Conservation (phyloP, 2,797 vertebrate species). For the Huso huso region DNA sequence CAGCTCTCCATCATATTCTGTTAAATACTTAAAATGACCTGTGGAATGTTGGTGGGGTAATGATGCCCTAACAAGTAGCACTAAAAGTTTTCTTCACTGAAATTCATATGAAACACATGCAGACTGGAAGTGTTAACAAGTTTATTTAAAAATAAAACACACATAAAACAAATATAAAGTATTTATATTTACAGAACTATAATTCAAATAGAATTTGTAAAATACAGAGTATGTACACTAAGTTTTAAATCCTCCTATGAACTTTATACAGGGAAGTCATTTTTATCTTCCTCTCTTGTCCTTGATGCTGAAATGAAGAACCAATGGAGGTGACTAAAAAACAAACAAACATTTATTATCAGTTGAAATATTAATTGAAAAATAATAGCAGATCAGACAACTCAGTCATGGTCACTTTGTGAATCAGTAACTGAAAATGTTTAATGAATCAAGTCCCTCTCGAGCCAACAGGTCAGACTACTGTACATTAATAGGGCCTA, state of each 20-base stretch:
- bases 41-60: too few species aligned
- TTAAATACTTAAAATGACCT: too few species aligned
- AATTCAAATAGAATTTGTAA: conserved; percentile 76
- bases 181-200: not conserved
- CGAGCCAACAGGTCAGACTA: too few species aligned
- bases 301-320: conserved; percentile 91
- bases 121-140: not conserved
- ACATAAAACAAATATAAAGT: not conserved
- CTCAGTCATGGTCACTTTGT: too few species aligned
- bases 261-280: not conserved
- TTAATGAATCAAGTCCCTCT: too few species aligned
- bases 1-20: too few species aligned
- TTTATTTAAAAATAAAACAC: conserved; percentile 1
- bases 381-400: not conserved
- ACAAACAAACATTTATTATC: conserved; percentile 7
- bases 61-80: too few species aligned
- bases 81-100: too few species aligned
- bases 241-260: not conserved
- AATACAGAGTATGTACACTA: conserved; percentile 68
- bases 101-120: not conserved
- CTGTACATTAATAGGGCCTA: too few species aligned
- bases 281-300: conserved; percentile 75
- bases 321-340: conserved; percentile 77
- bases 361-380: conserved; percentile 5
- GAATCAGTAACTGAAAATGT: too few species aligned